Evolutionary conservation across 2,797 vertebrate species (phyloP).

Genomic region (Peromyscus eremicus): DNA sequence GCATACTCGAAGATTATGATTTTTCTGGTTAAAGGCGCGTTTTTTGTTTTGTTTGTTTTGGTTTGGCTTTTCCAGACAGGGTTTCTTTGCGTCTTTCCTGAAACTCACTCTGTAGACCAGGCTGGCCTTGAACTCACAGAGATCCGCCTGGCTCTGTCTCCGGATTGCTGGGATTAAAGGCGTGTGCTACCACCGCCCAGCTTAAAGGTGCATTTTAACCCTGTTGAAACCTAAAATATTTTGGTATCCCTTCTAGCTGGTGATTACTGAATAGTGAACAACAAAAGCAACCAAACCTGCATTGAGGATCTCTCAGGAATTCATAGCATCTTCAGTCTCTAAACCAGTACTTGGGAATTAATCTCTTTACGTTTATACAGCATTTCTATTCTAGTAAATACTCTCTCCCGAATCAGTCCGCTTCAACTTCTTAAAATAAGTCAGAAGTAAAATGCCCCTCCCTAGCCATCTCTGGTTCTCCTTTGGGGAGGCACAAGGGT

Average conservation of each 20-base stretch:
- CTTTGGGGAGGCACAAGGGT: neutral
- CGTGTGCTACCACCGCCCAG: no score
- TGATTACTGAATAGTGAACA: neutral
- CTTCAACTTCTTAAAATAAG: neutral
- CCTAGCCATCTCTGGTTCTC: neutral
- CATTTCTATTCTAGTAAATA: neutral
- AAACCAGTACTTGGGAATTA: neutral
- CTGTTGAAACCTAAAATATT: slow-evolving; percentile 22
- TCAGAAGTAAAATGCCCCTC: no score
- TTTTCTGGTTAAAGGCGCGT: neutral
- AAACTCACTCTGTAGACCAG: no score
- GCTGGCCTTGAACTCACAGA: no score
- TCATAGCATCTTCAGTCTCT: neutral
- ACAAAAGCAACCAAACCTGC: neutral
- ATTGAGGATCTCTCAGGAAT: neutral
- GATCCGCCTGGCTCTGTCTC: no score
- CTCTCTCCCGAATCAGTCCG: neutral
- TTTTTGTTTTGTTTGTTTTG: neutral
- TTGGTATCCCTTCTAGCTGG: neutral
- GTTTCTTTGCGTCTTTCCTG: no score
- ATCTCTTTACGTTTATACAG: neutral
- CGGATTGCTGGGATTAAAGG: no score
- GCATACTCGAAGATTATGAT: neutral
- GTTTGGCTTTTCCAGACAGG: no score
- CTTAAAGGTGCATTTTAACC: neutral